Percentiles rank a stretch among this genome's conserved stretches.
phyloP scores from a whole-genome alignment of 2,113 vertebrate genomes.

The Ameiurus melas region DNA sequence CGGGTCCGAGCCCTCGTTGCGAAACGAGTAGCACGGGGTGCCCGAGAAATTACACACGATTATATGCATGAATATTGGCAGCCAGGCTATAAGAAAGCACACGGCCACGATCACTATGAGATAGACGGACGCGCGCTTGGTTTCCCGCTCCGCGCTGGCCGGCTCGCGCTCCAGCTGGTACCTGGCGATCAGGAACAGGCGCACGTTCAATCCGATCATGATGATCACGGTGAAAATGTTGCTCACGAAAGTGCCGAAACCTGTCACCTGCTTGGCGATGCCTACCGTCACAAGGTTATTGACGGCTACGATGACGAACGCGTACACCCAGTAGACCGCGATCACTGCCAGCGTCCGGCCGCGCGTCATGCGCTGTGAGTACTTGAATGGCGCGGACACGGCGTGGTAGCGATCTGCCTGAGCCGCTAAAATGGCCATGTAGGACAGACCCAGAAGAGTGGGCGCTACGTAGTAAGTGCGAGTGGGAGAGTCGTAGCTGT shows the following conservation, averaged over 20 bases:
- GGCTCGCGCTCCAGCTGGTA: constrained; percentile 69
- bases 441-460: constrained; percentile 76
- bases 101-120: constrained; percentile 72
- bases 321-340: constrained; percentile 69
- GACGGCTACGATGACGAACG: constrained; percentile 65
- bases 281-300: constrained; percentile 62
- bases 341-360: constrained; percentile 68
- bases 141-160: constrained; percentile 65
- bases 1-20: constrained; percentile 72
- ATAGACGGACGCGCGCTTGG: constrained; percentile 68
- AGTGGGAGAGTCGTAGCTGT: constrained; percentile 62
- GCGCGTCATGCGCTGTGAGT: constrained; percentile 68
- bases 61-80: constrained; percentile 68
- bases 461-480: constrained; percentile 67
- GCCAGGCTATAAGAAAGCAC: constrained; percentile 70
- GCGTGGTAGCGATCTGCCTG: constrained; percentile 78
- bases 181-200: constrained; percentile 70
- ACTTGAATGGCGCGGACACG: constrained; percentile 66
- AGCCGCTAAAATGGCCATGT: constrained; percentile 74
- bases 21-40: constrained; percentile 59
- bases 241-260: constrained; percentile 64
- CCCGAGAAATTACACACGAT: constrained; percentile 62
- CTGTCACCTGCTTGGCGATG: constrained; percentile 59
- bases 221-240: constrained; percentile 69
- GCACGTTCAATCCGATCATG: constrained; percentile 74